Percentiles rank a stretch among this genome's conserved stretches.
These are phyloP conservation scores for Norana najaformis DNA, from an alignment of 2,888 invertebrate species.

Conservation along the genomic window DNA sequence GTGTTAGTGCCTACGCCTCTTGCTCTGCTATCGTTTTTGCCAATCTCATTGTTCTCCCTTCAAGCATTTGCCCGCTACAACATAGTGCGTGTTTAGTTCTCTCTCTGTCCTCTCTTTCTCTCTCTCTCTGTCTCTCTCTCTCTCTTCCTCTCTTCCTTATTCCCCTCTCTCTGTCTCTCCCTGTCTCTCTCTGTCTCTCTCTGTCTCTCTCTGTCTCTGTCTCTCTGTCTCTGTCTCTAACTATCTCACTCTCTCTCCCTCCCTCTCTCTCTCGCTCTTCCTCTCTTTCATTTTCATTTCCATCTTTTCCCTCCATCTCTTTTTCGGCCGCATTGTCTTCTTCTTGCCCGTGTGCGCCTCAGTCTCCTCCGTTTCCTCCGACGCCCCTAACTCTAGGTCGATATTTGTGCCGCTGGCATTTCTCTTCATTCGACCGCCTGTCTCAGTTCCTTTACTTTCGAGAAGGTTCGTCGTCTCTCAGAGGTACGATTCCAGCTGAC, in stretches of 20 bases:
- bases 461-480: not conserved
- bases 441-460: not conserved
- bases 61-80: not conserved
- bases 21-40: no score
- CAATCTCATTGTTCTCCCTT: no score
- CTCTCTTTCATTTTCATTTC: not conserved
- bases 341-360: not conserved
- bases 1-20: no score
- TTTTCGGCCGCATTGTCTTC: not conserved
- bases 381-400: not conserved
- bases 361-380: no score
- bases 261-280: not conserved
- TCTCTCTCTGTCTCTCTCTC: not conserved
- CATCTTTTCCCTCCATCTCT: no score
- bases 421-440: not conserved
- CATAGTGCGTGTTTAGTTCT: not conserved
- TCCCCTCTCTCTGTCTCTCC: not conserved
- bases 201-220: not conserved
- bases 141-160: not conserved
- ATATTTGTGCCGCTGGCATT: not conserved
- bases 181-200: not conserved
- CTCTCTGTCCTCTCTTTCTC: not conserved
- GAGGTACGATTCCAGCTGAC: constrained; percentile 5
- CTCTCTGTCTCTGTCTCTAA: not conserved
- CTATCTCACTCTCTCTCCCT: not conserved